Base-by-base conservation (phyloP, 2,113 vertebrate genomes). In the Petaurus breviceps region DNA sequence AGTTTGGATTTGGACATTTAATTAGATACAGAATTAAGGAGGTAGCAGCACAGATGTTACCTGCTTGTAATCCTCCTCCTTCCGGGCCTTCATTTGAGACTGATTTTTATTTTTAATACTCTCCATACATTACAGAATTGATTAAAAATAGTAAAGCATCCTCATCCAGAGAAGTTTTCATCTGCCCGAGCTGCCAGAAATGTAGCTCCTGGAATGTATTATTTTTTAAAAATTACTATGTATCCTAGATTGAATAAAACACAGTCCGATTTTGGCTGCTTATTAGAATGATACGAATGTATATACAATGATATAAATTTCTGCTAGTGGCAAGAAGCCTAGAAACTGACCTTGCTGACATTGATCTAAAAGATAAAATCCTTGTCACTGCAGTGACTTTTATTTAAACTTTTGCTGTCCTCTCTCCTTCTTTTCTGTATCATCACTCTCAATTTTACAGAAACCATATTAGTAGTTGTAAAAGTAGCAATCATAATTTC, bases 61-160 rank as follows among this genome's bases (percentile, higher is more conserved):
- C 92, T 94, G 37, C 51, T 92, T 95, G 0, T 94, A 51, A 84
- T 84, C 47, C 16, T 91, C 92, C 61, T 91, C 53, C 91, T 93
- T 92, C n/a, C 25, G 92, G 61, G 51, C 11, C 94, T 96, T 95
- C 54, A 91, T 95, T 57, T 95, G 90, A 91, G n/a, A 53, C 97
- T 95, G 54, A 43, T 96, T 97, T 95, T 96, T 26, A 92, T 95
- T 90, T 94, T 92, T 92, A 92, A 77, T 61, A 92, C 93, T 93
- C 51, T 90, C 46, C 91, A 54, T 89, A 95, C 24, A 92, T 50
- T 92, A 95, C 49, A 93, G 37, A 97, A 97, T 95, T 92, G 96
- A 94, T 95, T 97, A 89, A 53, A 91, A 97, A 91, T 14, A 77
- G 54, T 37, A 91, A 95, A 97, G 43, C 89, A 47, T 57, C 68